Evolutionary conservation across 2,797 vertebrate species (phyloP).

Genomic region (Octomys mimax): DNA sequence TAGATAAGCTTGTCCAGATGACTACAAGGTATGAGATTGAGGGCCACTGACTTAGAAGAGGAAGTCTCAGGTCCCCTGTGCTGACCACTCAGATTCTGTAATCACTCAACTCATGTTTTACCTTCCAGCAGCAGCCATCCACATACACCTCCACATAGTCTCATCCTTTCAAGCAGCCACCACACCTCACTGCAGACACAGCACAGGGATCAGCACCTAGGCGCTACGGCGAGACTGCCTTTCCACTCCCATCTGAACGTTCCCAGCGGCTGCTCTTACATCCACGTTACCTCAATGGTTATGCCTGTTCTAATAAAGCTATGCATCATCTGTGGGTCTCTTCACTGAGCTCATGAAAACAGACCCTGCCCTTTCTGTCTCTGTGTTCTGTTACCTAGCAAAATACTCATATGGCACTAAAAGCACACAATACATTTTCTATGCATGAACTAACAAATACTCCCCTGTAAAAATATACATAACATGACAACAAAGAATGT

Average conservation of each 20-base stretch:
- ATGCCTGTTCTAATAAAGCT: background rate
- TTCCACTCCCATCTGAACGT: background rate
- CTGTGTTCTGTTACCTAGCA: background rate
- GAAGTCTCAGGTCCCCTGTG: background rate
- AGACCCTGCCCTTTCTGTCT: background rate
- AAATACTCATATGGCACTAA: background rate
- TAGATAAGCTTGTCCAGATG: background rate
- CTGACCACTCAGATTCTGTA: background rate
- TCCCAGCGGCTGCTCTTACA: background rate
- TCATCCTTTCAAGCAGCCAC: background rate
- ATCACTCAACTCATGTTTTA: background rate
- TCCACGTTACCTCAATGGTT: background rate
- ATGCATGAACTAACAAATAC: constrained; percentile 28
- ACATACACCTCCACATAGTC: background rate
- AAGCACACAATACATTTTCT: background rate
- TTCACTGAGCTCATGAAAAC: background rate
- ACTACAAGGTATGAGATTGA: background rate
- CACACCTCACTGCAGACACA: rapidly evolving
- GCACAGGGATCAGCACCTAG: background rate
- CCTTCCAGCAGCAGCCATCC: background rate
- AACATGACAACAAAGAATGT: background rate
- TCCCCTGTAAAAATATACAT: background rate
- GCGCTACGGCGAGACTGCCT: background rate
- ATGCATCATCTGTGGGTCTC: background rate
- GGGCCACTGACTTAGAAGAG: background rate